Base-by-base conservation (phyloP, 1,140 invertebrate genomes). In the Stegodyphus mimosarum region DNA sequence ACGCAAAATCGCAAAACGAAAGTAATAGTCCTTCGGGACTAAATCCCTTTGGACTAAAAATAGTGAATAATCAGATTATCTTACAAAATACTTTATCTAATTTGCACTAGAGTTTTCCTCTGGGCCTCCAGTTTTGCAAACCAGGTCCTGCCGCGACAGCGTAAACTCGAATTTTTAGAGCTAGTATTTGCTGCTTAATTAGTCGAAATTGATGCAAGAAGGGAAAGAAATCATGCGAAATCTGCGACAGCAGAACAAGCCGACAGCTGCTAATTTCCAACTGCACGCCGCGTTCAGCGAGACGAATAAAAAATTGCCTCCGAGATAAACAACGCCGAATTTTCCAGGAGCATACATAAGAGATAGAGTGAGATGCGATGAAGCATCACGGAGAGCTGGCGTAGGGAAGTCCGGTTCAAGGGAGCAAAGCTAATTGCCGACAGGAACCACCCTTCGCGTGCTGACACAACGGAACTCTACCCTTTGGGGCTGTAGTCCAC, bases 361-460 rank as follows among this genome's bases (percentile, higher is more conserved):
- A 9, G 55, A 9, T 0, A 9, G 55, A 60, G 55, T 15, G 17
- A 18, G 60, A 52, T 49, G 76, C 76, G 52, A 78, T 67, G 63
- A 50, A 67, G 66, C 64, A 50, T 49, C 50, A 18, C 9, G 13
- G 9, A 66, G 15, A 13, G 17, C 49, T 9, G n/a, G 15, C 15
- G 49, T 51, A 50, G 63, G 76, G 76, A 78, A 78, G 76, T 78
- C 51, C 76, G 76, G 76, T 78, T 52, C 76, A 78, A 13, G 66
- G 76, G 76, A 78, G 76, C 76, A 78, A 51, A 78, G 63, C 76
- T 78, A 78, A 78, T 78, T 78, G 76, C 76, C 66, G 49, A 50
- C 76, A 69, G 76, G 76, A 78, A 78, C 76, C 76, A 78, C 64
- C 76, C 63, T 69, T 78, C 63, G 76, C 76, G 66, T 78, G 76